Evolutionary conservation across 2,797 vertebrate species (phyloP), one percentile per base, ranked within the genome.

Genomic region (Hydrocynus forskahlii): DNA sequence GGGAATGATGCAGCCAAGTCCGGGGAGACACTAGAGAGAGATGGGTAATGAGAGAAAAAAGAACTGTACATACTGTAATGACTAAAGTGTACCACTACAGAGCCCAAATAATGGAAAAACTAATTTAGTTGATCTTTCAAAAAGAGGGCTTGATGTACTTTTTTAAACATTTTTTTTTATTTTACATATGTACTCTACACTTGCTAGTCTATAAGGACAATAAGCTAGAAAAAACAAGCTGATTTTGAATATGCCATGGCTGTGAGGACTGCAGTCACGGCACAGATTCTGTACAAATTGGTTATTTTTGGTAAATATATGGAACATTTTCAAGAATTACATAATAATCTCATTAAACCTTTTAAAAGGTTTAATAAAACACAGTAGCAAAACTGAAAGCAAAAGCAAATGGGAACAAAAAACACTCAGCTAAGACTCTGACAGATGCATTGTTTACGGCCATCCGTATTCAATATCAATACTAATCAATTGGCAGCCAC

Each of bases 1-100:
- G 59, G 80, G 87, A 84, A 89, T 40, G 91, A 85, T 69, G 7
- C 64, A 0, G 87, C 84, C 0, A 83, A 87, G 48, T 94, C 94
- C 1, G 88, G 79, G 45, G 86, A 81, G 23, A 84, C 0, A 55
- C 93, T 92, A 64, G 3, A 55, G n/a, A 68, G 29, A 77, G 40
- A 72, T 14, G 60, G n/a, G 17, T 12, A 25, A 45, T 66, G 57
- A 76, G 45, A 52, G 10, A n/a, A n/a, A 64, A 40, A 63, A 59
- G 6, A 43, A 43, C 9, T 43, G 9, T 7, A 43, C 43, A 43
- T 43, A 43, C 9, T 43, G 43, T 9, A 43, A 9, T 6, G 43
- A 43, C 1, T 43, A 43, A 43, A 43, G 43, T 43, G 43, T 43
- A 43, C 6, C 43, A 43, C 9, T 43, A 2, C 0, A 43, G 5